Evolutionary conservation across 23 tunicate genomes (phyloP).

Genomic region (Clavelina lepadiformis): DNA sequence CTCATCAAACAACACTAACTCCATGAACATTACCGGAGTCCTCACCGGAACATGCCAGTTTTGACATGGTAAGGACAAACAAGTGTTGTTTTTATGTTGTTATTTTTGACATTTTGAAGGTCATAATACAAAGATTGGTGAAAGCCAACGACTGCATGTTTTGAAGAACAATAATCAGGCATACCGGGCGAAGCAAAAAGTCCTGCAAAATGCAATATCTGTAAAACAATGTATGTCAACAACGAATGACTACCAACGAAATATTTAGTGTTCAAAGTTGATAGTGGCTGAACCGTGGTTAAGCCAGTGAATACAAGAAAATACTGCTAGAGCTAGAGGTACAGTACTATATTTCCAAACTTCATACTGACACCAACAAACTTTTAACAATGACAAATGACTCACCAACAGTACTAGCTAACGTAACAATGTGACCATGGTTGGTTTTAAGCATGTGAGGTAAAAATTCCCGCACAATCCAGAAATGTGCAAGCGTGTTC

Average conservation of each 20-base stretch:
- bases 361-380: no score
- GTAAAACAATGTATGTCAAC: no score
- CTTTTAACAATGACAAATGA: neutral
- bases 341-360: no score
- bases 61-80: conserved; percentile 77
- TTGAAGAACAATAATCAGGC: conserved; percentile 74
- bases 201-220: conserved; percentile 29
- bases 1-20: conserved; percentile 1
- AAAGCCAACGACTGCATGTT: conserved; percentile 82
- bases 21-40: neutral
- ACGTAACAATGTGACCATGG: conserved; percentile 79
- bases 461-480: conserved; percentile 77
- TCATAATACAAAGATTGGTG: conserved; percentile 52
- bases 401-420: conserved; percentile 80
- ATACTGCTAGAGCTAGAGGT: no score
- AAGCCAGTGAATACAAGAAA: no score
- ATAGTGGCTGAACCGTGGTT: no score
- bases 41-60: conserved; percentile 86
- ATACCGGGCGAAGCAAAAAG: conserved; percentile 75
- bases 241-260: no score
- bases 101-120: conserved; percentile 29
- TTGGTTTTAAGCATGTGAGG: conserved; percentile 69
- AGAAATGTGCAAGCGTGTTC: conserved; percentile 65
- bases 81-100: conserved; percentile 62
- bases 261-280: no score